Evolutionary conservation across 2,888 invertebrate genomes (phyloP).

Genomic region (Lycocerus yunnanus): DNA sequence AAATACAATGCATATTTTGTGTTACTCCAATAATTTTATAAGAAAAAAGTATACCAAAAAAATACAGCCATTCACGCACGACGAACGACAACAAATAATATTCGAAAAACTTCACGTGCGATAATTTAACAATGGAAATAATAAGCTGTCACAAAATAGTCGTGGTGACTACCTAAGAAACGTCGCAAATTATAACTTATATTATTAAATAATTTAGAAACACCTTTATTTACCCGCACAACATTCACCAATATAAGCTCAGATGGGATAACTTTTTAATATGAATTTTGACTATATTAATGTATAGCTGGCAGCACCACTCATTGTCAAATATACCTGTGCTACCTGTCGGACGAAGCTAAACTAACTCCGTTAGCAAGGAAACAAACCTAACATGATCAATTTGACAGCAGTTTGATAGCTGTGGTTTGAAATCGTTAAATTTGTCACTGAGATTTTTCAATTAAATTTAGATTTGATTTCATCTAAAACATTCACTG

Average conservation of each 20-base stretch:
- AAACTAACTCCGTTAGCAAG: slow-evolving; percentile 4
- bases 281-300: slow-evolving; percentile 16
- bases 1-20: slow-evolving; percentile 1
- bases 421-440: not conserved
- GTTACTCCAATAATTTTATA: slow-evolving; percentile 19
- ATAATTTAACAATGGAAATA: slow-evolving; percentile 8
- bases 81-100: slow-evolving; percentile 14
- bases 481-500: not conserved
- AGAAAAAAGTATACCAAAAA: slow-evolving; percentile 18
- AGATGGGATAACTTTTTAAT: slow-evolving; percentile 19
- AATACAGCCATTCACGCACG: slow-evolving; percentile 16
- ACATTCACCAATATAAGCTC: slow-evolving; percentile 21
- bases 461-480: not conserved
- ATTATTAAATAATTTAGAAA: slow-evolving; percentile 19
- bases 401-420: not conserved
- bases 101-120: slow-evolving; percentile 19
- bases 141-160: slow-evolving; percentile 1
- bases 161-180: not conserved
- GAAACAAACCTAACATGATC: slow-evolving; percentile 1
- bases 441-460: not conserved
- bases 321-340: slow-evolving; percentile 10
- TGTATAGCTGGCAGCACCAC: slow-evolving; percentile 27
- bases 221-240: slow-evolving; percentile 30
- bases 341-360: slow-evolving; percentile 7
- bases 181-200: not conserved